A percentile compares a stretch with the other conserved stretches of the same genome.
These are phyloP conservation scores for Thunnus thynnus DNA, from an alignment of 2,113 vertebrate genomes.

Conservation along the genomic window DNA sequence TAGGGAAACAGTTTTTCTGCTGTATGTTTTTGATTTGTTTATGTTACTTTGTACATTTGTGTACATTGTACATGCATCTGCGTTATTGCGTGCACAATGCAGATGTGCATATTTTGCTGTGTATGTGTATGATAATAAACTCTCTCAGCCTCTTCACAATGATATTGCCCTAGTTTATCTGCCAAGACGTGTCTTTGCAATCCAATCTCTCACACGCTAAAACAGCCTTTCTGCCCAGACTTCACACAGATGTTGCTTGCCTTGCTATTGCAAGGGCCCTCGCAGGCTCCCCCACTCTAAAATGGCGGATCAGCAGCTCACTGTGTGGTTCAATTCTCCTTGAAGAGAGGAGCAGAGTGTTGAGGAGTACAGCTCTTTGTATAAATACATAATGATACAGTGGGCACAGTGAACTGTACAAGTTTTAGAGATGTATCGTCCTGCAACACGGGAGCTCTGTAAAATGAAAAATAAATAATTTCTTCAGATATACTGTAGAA, in stretches of 20 bases:
- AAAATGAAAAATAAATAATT: conserved; percentile 45
- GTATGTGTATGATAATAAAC: conserved; percentile 45
- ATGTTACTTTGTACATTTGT: conserved; percentile 3
- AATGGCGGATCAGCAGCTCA: conserved; percentile 68
- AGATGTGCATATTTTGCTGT: conserved; percentile 20
- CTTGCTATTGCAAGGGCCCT: conserved; percentile 65
- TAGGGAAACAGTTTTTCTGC: neutral
- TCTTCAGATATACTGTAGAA: conserved; percentile 32
- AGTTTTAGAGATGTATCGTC: conserved; percentile 43
- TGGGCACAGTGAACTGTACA: conserved; percentile 38
- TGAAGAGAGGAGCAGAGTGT: conserved; percentile 52
- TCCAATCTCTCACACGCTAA: conserved; percentile 65
- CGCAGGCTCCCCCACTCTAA: conserved; percentile 69
- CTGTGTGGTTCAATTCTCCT: conserved; percentile 55
- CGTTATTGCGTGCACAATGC: neutral
- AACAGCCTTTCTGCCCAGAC: conserved; percentile 77
- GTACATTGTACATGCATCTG: neutral
- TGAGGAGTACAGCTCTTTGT: conserved; percentile 56
- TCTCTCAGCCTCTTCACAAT: conserved; percentile 58
- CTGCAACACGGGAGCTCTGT: conserved; percentile 36
- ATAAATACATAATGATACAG: conserved; percentile 65
- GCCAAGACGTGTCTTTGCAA: conserved; percentile 83
- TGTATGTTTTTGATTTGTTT: neutral
- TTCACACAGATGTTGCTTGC: conserved; percentile 81
- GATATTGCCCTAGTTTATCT: conserved; percentile 78